phyloP scores from a whole-genome alignment of 2,888 invertebrate genomes.

The Drosophila barbarae region DNA sequence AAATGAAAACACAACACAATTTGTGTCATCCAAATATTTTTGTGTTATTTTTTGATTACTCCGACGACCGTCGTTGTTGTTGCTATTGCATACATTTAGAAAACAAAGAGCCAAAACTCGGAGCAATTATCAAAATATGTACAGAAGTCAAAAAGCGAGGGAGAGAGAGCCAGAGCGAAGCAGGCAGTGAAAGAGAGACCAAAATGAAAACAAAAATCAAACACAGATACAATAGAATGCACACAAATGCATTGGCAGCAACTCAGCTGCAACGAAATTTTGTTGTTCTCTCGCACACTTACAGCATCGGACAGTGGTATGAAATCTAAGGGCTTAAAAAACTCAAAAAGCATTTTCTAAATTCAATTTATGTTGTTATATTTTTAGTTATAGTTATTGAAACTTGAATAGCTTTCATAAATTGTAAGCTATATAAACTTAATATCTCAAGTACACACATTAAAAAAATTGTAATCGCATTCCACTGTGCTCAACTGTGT shows the following conservation, averaged over 20 bases:
- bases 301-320: constrained; percentile 27
- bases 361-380: not conserved
- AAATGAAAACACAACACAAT: constrained; percentile 17
- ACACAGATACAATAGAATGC: constrained; percentile 33
- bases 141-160: constrained; percentile 19
- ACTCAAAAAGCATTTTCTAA: not conserved
- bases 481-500: constrained; percentile 52
- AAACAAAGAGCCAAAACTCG: constrained; percentile 37
- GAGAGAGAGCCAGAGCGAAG: not conserved
- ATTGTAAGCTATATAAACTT: not conserved
- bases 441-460: not conserved
- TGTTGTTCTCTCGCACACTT: constrained; percentile 33
- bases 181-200: constrained; percentile 17
- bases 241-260: constrained; percentile 34
- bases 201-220: constrained; percentile 36
- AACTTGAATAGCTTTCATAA: not conserved
- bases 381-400: not conserved
- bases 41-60: constrained; percentile 41
- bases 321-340: not conserved
- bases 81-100: constrained; percentile 18
- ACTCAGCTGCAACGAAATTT: constrained; percentile 64
- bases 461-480: not conserved
- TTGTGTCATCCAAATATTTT: constrained; percentile 12
- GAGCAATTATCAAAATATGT: constrained; percentile 41
- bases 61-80: constrained; percentile 20